Base-by-base conservation (phyloP, 2,888 invertebrate species). In the Cephus rjabovi region DNA sequence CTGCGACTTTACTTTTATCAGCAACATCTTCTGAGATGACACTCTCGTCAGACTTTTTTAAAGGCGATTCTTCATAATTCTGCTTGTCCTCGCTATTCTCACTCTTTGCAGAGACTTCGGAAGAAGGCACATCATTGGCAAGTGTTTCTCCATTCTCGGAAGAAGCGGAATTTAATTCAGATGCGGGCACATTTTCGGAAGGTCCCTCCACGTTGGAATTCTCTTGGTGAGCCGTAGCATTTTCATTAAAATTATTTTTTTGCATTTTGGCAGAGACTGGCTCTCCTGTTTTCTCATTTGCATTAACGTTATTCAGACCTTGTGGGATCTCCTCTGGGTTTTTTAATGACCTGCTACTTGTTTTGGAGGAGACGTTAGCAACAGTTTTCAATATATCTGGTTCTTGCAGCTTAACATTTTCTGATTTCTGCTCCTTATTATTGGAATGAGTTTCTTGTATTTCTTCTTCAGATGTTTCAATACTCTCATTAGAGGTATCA, bases 1-100 rank as follows among this genome's bases (percentile, higher is more conserved):
- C 37, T 68, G 75, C 75, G 33, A 12, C 71, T 69, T 76, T 34
- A 12, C 56, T 37, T 79, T 37, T 68, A 73, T 34, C 68, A 56
- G 73, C 70, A 70, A 23, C 74, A 40, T 71, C 15, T 30, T 71
- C n/a, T 31, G 23, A 4, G 71, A 71, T 71, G 71, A 71, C 56
- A 56, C 15, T 56, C 23, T 56, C 56, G 23, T 56, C 56, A 23
- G 56, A 23, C 56, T 56, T 56, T 56, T 9, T 23, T 23, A 56
- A 56, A 56, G 56, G 23, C 56, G 9, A 23, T 9, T 56, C 23
- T 9, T 56, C 23, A 23, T 56, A 2, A 56, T 56, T 23, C 56
- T 56, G 56, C 23, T 56, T 56, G 9, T 56, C 9, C 23, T 56
- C 23, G 23, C 9, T 56, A 1, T 9, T 56, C 9, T 23, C 2